Percentiles rank a stretch among this genome's conserved stretches.
Conservation (phyloP, 2,797 vertebrate species). For the Distichodus sexfasciatus region DNA sequence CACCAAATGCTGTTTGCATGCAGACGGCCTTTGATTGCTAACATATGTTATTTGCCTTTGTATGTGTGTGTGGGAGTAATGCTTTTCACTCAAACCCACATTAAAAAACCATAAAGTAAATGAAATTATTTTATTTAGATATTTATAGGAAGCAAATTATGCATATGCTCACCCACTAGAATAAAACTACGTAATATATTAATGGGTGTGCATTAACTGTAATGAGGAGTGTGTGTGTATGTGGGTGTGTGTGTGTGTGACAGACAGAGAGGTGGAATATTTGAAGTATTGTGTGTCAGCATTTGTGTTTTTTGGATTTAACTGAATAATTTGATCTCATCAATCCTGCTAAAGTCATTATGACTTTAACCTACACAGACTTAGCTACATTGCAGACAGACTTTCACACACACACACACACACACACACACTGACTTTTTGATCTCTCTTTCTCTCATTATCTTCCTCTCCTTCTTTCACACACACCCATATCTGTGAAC, state of each 20-base stretch:
- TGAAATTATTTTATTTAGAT: neutral
- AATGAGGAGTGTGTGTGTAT: conserved; percentile 40
- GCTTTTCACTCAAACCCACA: conserved; percentile 34
- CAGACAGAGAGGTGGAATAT: neutral
- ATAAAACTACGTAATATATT: neutral
- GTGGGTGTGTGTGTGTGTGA: conserved; percentile 11
- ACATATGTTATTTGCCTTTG: conserved; percentile 64
- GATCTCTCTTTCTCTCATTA: neutral
- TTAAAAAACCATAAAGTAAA: neutral
- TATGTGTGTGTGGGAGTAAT: conserved; percentile 54
- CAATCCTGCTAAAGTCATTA: conserved; percentile 39
- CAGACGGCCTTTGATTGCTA: conserved; percentile 62
- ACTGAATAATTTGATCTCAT: conserved; percentile 52
- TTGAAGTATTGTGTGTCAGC: neutral
- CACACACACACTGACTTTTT: neutral
- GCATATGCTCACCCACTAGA: neutral
- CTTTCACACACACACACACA: neutral
- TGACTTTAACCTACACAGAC: conserved; percentile 26
- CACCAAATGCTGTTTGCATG: conserved; percentile 39
- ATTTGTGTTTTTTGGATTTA: conserved; percentile 44
- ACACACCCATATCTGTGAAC: neutral
- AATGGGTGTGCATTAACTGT: neutral
- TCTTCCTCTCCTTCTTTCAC: neutral
- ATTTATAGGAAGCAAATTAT: neutral
- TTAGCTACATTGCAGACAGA: neutral